Evolutionary conservation across 2,888 invertebrate genomes (phyloP).

Genomic region (Nipponacmea schrenckii): DNA sequence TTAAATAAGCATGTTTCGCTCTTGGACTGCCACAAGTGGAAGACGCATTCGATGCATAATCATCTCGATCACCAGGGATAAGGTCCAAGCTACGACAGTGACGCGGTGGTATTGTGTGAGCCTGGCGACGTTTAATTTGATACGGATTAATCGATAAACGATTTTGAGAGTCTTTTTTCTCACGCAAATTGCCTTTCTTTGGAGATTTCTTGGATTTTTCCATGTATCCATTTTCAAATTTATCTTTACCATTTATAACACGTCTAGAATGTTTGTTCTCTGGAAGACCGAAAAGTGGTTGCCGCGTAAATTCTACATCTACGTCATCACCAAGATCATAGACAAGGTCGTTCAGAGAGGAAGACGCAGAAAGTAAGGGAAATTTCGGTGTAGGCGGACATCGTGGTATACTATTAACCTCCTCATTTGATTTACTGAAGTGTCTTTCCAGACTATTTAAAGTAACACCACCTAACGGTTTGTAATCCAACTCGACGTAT

Average conservation of each 20-base stretch:
- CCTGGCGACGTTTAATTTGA: conserved; percentile 59
- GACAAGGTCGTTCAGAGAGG: conserved; percentile 45
- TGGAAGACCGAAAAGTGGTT: background rate
- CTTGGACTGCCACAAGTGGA: conserved; percentile 57
- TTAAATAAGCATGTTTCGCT: conserved; percentile 47
- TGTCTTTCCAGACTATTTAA: conserved; percentile 43
- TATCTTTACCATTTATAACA: background rate
- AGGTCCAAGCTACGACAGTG: conserved; percentile 64
- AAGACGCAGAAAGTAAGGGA: conserved; percentile 48
- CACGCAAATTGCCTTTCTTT: conserved; percentile 3
- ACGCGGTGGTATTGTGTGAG: conserved; percentile 53
- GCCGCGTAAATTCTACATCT: background rate
- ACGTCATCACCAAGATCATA: background rate
- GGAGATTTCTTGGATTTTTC: background rate
- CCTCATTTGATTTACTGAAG: conserved; percentile 56
- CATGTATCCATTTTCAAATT: background rate
- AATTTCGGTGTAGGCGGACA: conserved; percentile 58
- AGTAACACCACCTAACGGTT: conserved; percentile 30
- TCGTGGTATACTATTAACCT: conserved; percentile 51
- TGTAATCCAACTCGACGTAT: conserved; percentile 37
- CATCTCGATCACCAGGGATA: conserved; percentile 64
- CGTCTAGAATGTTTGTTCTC: background rate
- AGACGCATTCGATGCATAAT: conserved; percentile 37
- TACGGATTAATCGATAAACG: conserved; percentile 25
- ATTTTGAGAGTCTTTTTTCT: conserved; percentile 15